Base-by-base conservation (phyloP, 2,888 invertebrate genomes). In the Formica aserva region DNA sequence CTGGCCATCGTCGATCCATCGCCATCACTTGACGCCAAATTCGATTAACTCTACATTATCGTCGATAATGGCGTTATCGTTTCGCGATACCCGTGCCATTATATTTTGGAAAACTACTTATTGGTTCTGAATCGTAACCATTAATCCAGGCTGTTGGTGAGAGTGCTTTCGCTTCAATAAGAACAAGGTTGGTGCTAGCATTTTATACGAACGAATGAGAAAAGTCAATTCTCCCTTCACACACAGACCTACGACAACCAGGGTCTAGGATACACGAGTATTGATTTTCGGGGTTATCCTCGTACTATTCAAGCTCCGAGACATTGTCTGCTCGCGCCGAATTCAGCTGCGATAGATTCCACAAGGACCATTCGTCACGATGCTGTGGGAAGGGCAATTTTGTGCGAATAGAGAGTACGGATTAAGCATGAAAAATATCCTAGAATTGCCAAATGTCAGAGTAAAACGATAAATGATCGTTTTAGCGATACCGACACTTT, bases 171-270 rank as follows among this genome's bases (percentile, higher is more conserved):
- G n/a, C 8, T 35, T 35, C 32, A 6, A 48, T 22, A 48, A 48
- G 18, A 9, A 48, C 18, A 29, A 66, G 11, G 26, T 13, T 48
- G 15, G 11, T 18, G 22, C 3, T 3, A 9, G 13, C 38, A 35
- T 38, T 57, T 18, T 41, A 35, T 8, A 26, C 18, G 6, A 52
- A 67, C 3, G 15, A 6, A 48, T 35, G 11, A 22, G 11, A 22
- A 48, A 62, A 26, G 32, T 35, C 26, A 35, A 65, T 75, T 52
- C 13, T 38, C 78, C 55, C 65, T 87, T 89, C 84, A 86, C 52
- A n/a, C n/a, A 52, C 52, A 87, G 84, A 90, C 85, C 90, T 90
- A 89, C 84, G 86, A 90, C 87, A 89, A 89, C 82, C 77, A 65
- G 83, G 83, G 84, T 67, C 75, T 67, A 26, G 81, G 74, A 80